A percentile compares a stretch with the other conserved stretches of the same genome.
phyloP scores from a whole-genome alignment of 2,888 invertebrate genomes.

The Corbicula japonica region DNA sequence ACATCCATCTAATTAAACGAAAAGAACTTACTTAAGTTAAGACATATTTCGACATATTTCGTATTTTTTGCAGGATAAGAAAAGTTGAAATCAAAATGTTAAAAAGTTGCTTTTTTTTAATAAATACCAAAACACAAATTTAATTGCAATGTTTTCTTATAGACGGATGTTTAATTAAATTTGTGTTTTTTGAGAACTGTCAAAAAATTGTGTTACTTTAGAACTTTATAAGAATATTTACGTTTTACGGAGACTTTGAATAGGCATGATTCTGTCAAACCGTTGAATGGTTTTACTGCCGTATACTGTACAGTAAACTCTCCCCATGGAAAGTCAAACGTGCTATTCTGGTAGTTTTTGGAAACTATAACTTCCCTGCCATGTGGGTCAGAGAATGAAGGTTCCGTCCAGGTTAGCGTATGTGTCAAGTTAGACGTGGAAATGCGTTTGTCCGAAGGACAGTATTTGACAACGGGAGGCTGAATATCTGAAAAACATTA shows the following conservation, averaged over 20 bases:
- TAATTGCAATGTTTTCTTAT: no score
- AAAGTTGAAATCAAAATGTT: no score
- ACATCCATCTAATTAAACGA: no score
- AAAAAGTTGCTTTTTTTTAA: no score
- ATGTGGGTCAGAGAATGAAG: conserved; percentile 46
- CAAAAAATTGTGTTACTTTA: no score
- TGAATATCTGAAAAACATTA: conserved; percentile 48
- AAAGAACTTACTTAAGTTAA: no score
- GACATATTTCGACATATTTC: no score
- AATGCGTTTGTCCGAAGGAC: conserved; percentile 20
- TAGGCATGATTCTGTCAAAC: conserved; percentile 39
- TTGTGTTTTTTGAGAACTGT: no score
- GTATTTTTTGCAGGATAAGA: no score
- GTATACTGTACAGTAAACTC: conserved; percentile 47
- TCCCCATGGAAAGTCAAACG: conserved; percentile 57
- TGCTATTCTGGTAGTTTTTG: conserved; percentile 42
- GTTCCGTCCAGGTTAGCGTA: conserved; percentile 39
- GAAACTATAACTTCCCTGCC: conserved; percentile 26
- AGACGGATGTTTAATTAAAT: no score
- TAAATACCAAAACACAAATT: no score
- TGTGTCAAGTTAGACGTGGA: conserved; percentile 34
- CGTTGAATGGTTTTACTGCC: conserved; percentile 48
- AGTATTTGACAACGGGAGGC: conserved; percentile 40
- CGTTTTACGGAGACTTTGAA: conserved; percentile 47
- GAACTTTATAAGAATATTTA: no score